Percentiles rank a stretch among this genome's conserved stretches.
phyloP scores from a whole-genome alignment of 2,888 invertebrate species.

The Pristionchus exspectatus region DNA sequence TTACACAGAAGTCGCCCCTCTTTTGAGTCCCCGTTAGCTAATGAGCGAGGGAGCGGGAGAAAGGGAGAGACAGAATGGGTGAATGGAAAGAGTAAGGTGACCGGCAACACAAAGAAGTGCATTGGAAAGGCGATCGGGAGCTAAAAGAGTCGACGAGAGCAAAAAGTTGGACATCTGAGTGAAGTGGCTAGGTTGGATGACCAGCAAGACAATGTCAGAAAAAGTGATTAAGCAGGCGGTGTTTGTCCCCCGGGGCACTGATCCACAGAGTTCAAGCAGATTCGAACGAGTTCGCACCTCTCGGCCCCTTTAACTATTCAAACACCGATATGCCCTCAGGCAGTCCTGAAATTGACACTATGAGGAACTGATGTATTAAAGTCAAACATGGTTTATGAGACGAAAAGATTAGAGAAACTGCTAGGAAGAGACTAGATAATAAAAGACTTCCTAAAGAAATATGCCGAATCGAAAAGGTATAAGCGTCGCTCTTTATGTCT shows the following conservation, averaged over 20 bases:
- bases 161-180: neutral
- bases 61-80: neutral
- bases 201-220: too few relatives aligned
- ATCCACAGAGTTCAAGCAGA: neutral
- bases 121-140: neutral
- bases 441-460: too few relatives aligned
- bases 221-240: neutral
- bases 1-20: neutral
- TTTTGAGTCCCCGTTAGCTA: neutral
- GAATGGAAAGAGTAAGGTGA: conserved; percentile 18
- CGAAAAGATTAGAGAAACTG: too few relatives aligned
- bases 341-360: too few relatives aligned
- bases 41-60: neutral
- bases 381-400: too few relatives aligned
- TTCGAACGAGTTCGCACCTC: too few relatives aligned
- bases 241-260: neutral
- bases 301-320: too few relatives aligned
- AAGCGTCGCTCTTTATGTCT: too few relatives aligned
- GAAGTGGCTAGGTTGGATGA: neutral
- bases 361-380: too few relatives aligned
- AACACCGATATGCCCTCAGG: too few relatives aligned
- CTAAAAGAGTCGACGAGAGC: conserved; percentile 5
- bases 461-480: too few relatives aligned
- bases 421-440: too few relatives aligned
- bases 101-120: neutral